Percentiles rank a stretch among this genome's conserved stretches.
Conservation (phyloP, 2,113 vertebrate species). For the Cygnus atratus region DNA sequence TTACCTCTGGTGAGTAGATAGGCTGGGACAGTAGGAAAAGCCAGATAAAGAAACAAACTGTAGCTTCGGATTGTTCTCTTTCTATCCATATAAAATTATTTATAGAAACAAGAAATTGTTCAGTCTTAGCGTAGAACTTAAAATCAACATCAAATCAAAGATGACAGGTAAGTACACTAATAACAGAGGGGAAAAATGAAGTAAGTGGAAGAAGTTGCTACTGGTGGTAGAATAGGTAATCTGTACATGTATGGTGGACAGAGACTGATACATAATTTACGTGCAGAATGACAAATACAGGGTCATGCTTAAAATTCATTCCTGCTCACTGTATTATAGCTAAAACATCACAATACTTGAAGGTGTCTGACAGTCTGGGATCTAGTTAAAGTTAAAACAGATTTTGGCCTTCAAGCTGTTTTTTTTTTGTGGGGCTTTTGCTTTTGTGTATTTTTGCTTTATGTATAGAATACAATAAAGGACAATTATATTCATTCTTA, state of each 20-base stretch:
- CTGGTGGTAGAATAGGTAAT: neutral
- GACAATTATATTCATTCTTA: constrained; percentile 7
- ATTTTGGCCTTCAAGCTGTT: neutral
- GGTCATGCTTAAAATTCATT: neutral
- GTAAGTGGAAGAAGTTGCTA: neutral
- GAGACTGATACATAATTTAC: neutral
- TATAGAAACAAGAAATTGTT: neutral
- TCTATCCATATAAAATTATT: neutral
- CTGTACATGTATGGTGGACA: neutral
- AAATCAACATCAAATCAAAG: neutral
- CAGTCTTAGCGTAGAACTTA: neutral
- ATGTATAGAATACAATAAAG: constrained; percentile 42
- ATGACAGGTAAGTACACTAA: constrained; percentile 38
- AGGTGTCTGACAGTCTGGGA: constrained; percentile 5
- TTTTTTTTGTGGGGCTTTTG: constrained; percentile 9
- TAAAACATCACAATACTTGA: neutral
- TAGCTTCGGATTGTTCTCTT: neutral
- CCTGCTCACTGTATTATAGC: neutral
- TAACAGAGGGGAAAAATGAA: neutral
- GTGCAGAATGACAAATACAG: neutral
- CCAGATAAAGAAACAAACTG: neutral
- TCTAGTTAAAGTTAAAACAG: neutral
- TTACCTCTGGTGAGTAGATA: neutral
- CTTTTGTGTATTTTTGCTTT: constrained; percentile 3
- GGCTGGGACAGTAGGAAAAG: neutral